Conservation (phyloP, 2,888 invertebrate species). For the Chaetogeoica ovagalla region DNA sequence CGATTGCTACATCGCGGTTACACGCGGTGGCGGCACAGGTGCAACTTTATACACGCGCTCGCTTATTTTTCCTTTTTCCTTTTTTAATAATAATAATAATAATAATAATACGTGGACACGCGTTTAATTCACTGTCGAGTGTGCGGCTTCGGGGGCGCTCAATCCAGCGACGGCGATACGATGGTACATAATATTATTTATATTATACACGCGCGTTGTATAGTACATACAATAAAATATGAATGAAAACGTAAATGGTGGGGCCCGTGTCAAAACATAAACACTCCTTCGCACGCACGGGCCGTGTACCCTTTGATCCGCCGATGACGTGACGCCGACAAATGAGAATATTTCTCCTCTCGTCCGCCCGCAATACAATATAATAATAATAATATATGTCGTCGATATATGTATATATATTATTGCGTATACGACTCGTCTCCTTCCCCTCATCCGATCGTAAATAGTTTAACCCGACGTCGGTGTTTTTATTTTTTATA, state of each 20-base stretch:
- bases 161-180: background rate
- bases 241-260: slow-evolving; percentile 50
- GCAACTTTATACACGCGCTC: no score
- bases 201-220: no score
- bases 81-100: no score
- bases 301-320: slow-evolving; percentile 36
- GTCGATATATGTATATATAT: background rate
- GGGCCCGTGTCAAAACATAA: slow-evolving; percentile 29
- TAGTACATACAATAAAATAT: background rate
- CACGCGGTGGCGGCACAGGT: no score
- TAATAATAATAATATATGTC: no score
- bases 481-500: no score
- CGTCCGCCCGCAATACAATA: background rate
- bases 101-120: background rate
- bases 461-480: background rate
- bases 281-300: background rate
- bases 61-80: no score
- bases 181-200: no score
- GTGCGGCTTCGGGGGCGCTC: slow-evolving; percentile 4
- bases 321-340: slow-evolving; percentile 48
- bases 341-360: background rate
- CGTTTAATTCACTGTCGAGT: slow-evolving; percentile 31
- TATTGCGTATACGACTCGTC: no score
- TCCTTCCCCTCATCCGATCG: background rate
- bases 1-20: no score